Evolutionary conservation across 2,113 vertebrate species (phyloP).

Genomic region (Dasyprocta punctata): DNA sequence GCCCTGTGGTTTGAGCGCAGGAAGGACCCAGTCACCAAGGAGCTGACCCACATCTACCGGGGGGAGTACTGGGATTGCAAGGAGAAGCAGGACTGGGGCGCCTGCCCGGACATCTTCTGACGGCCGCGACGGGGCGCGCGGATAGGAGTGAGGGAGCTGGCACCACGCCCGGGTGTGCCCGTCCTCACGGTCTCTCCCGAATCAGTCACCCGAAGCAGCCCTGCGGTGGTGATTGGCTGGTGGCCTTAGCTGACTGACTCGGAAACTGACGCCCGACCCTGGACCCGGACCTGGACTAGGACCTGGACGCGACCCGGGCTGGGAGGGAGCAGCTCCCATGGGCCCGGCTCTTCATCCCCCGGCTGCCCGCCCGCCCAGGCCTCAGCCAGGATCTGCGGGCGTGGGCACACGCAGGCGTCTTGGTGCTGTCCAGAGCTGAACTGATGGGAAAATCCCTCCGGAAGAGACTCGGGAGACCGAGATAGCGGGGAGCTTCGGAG

Average conservation of each 20-base stretch:
- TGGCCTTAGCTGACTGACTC: conserved; percentile 85
- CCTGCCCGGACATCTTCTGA: conserved; percentile 95
- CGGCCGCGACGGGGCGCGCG: conserved; percentile 37
- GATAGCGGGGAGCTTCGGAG: not conserved
- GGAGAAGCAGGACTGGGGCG: conserved; percentile 91
- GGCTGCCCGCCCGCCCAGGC: too few species aligned
- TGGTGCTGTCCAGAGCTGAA: conserved; percentile 71
- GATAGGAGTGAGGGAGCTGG: conserved; percentile 54
- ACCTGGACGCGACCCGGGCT: too few species aligned
- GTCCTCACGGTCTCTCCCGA: conserved; percentile 83
- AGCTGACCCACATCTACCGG: conserved; percentile 93
- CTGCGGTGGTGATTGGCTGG: conserved; percentile 83
- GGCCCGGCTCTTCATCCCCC: not conserved
- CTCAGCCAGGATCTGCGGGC: not conserved
- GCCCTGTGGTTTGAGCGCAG: conserved; percentile 94
- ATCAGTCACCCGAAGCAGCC: conserved; percentile 82
- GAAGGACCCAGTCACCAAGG: conserved; percentile 91
- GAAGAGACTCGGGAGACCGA: conserved; percentile 21
- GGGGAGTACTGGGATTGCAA: conserved; percentile 97
- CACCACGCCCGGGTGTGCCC: conserved; percentile 72
- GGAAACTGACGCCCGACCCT: conserved; percentile 63
- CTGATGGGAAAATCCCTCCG: conserved; percentile 45
- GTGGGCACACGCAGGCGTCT: conserved; percentile 44
- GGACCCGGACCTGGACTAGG: too few species aligned
- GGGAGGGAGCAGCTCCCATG: conserved; percentile 4